These are phyloP conservation scores for Napeogenes inachia DNA, from an alignment of 2,888 invertebrate genomes.

Conservation along the genomic window DNA sequence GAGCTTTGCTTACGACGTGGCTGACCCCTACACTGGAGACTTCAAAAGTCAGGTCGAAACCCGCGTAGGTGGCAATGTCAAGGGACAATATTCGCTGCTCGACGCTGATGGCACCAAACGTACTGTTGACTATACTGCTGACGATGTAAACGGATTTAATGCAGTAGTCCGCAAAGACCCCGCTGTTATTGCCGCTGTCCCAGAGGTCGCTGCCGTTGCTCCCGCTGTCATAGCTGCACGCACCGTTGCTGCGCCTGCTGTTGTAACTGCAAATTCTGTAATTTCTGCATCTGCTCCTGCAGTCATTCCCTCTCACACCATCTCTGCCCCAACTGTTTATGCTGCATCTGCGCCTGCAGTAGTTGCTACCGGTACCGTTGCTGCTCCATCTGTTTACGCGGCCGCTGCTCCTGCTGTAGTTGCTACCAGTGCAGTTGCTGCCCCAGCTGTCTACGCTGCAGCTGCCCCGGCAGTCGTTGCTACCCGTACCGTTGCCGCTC, in stretches of 20 bases:
- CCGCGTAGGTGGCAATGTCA: slow-evolving; percentile 71
- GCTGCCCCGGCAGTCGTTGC: slow-evolving; percentile 26
- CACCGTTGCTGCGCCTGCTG: slow-evolving; percentile 32
- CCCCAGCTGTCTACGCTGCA: slow-evolving; percentile 27
- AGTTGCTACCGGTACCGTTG: slow-evolving; percentile 29
- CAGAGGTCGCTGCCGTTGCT: slow-evolving; percentile 44
- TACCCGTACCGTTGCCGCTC: slow-evolving; percentile 35
- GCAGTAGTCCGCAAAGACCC: slow-evolving; percentile 77
- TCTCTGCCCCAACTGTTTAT: slow-evolving; percentile 35
- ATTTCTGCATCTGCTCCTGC: slow-evolving; percentile 44
- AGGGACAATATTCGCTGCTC: slow-evolving; percentile 75
- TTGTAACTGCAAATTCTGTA: slow-evolving; percentile 44
- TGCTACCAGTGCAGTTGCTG: slow-evolving; percentile 34
- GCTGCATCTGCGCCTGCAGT: slow-evolving; percentile 35
- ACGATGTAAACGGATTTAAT: slow-evolving; percentile 77
- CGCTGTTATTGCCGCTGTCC: slow-evolving; percentile 51
- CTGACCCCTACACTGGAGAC: slow-evolving; percentile 77
- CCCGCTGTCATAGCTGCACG: slow-evolving; percentile 44
- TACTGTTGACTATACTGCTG: slow-evolving; percentile 77
- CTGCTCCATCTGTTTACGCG: slow-evolving; percentile 32
- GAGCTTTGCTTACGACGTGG: slow-evolving; percentile 76
- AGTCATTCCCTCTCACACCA: slow-evolving; percentile 38
- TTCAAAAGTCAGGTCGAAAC: slow-evolving; percentile 76
- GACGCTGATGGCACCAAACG: slow-evolving; percentile 77
- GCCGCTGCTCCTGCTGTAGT: slow-evolving; percentile 33